Conservation (phyloP, 2,797 vertebrate species). For the Chaunax sp. region DNA sequence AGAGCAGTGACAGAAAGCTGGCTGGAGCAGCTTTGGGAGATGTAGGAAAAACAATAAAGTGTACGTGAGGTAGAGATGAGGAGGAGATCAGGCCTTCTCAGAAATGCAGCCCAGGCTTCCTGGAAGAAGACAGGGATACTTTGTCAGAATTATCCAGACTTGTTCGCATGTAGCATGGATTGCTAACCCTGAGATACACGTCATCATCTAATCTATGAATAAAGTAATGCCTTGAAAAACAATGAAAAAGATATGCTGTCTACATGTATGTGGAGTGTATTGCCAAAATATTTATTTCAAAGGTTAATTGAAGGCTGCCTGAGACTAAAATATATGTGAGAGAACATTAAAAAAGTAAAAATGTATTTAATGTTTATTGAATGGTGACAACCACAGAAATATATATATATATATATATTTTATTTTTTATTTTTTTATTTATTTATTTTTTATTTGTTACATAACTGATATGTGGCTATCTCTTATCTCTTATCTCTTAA, state of each 20-base stretch:
- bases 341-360: not conserved
- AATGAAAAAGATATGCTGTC: not conserved
- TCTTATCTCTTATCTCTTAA: too few relatives aligned
- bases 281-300: not conserved
- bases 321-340: not conserved
- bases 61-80: slow-evolving; percentile 36
- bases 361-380: not conserved
- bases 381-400: not conserved
- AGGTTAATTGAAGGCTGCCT: not conserved
- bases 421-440: too few relatives aligned
- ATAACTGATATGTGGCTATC: not conserved
- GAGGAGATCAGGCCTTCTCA: slow-evolving; percentile 27
- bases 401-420: too few relatives aligned
- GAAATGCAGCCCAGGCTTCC: slow-evolving; percentile 26
- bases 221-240: not conserved
- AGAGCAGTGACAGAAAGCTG: slow-evolving; percentile 17
- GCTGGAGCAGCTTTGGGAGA: slow-evolving; percentile 13
- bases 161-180: not conserved
- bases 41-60: slow-evolving; percentile 22
- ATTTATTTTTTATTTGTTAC: too few relatives aligned
- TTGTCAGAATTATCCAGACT: slow-evolving; percentile 4
- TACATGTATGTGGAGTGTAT: too few relatives aligned
- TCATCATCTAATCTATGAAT: not conserved
- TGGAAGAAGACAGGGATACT: not conserved
- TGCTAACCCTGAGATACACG: not conserved